A percentile compares a stretch with the other conserved stretches of the same genome.
phyloP scores from a whole-genome alignment of 2,113 vertebrate species.

The Phainopepla nitens region DNA sequence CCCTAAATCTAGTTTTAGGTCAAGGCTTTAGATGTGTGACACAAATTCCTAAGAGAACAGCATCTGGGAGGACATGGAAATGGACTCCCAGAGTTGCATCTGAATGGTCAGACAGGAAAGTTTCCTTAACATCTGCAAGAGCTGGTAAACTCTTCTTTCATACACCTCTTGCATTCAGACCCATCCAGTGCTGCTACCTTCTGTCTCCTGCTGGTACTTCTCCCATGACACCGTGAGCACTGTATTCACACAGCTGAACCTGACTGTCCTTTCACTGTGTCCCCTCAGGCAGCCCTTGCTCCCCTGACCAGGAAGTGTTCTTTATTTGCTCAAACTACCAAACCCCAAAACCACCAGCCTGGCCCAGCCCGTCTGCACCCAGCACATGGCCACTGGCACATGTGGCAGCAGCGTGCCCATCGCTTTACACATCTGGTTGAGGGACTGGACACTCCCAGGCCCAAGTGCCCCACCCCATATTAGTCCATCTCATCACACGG shows the following conservation, averaged over 20 bases:
- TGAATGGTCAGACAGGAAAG: neutral
- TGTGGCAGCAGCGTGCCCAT: neutral
- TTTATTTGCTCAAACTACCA: neutral
- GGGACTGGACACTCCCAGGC: neutral
- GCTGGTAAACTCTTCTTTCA: neutral
- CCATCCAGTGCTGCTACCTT: no score
- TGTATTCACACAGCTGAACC: neutral
- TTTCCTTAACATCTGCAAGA: neutral
- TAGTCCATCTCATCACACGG: neutral
- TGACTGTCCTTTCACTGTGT: neutral
- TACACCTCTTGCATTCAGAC: neutral
- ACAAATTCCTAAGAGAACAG: neutral
- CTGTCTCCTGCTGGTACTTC: neutral
- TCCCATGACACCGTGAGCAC: neutral
- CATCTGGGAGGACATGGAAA: neutral
- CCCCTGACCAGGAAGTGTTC: neutral
- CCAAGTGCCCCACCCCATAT: neutral
- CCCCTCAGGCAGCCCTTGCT: neutral
- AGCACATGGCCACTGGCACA: neutral
- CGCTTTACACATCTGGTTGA: neutral
- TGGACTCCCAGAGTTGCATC: neutral
- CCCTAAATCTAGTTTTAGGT: neutral
- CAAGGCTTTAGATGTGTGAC: neutral
- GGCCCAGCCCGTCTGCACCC: neutral
- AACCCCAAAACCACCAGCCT: neutral